Evolutionary conservation across 2,888 invertebrate species (phyloP).

Genomic region (Erebia aethiops): DNA sequence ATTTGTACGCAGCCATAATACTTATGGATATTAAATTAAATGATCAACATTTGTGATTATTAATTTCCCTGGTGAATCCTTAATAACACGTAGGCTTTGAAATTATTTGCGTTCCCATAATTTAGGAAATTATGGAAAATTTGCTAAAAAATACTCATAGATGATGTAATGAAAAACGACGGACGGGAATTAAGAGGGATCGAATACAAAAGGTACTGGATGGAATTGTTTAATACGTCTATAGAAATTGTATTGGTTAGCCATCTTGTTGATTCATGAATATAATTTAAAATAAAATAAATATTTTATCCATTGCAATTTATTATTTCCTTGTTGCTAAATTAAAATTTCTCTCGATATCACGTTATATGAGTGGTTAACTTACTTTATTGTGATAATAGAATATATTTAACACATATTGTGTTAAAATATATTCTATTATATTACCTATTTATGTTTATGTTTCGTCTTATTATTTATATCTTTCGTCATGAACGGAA

Average conservation of each 20-base stretch:
- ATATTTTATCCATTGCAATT: not conserved
- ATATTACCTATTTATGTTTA: not conserved
- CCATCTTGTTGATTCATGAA: not conserved
- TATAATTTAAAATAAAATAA: not conserved
- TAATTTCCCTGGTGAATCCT: slow-evolving; percentile 26
- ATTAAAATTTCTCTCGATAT: not conserved
- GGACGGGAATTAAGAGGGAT: slow-evolving; percentile 5
- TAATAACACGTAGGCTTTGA: slow-evolving; percentile 10
- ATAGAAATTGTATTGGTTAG: not conserved
- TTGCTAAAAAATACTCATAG: not conserved
- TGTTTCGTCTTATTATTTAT: not conserved
- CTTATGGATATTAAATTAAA: slow-evolving; percentile 29
- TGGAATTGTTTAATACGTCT: not conserved
- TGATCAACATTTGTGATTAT: slow-evolving; percentile 9
- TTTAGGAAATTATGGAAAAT: slow-evolving; percentile 1
- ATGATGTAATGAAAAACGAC: not conserved
- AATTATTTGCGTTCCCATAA: slow-evolving; percentile 34
- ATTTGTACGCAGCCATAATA: slow-evolving; percentile 36
- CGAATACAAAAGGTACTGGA: not conserved
- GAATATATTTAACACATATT: too few relatives aligned
- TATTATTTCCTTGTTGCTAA: not conserved
- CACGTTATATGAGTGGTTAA: slow-evolving; percentile 9
- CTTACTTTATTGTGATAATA: not conserved
- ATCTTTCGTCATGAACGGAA: slow-evolving; percentile 4
- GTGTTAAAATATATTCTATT: not conserved